phyloP scores from a whole-genome alignment of 2,113 vertebrate genomes.

The Gracilinanus agilis region DNA sequence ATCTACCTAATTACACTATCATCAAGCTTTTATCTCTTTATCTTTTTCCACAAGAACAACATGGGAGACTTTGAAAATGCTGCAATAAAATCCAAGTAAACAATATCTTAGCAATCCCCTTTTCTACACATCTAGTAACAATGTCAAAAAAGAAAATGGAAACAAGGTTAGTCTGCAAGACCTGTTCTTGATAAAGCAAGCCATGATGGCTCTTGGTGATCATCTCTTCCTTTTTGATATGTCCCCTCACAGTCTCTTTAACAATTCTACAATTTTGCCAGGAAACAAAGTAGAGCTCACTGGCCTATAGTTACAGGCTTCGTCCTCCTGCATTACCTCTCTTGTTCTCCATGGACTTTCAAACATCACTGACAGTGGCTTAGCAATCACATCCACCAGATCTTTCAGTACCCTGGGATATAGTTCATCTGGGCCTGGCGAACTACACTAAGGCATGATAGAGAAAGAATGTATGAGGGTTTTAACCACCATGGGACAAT shows the following conservation, averaged over 20 bases:
- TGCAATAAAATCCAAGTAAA: not conserved
- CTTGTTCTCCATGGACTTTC: conserved; percentile 3
- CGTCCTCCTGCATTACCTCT: conserved; percentile 3
- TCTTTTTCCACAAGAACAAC: not conserved
- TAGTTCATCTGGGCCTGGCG: conserved; percentile 5
- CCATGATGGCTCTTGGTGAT: not conserved
- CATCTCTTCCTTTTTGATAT: not conserved
- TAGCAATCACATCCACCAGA: conserved; percentile 7
- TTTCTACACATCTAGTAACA: not conserved
- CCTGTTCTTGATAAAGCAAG: not conserved
- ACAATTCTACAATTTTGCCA: not conserved
- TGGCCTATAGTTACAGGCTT: not conserved
- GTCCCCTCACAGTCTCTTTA: not conserved
- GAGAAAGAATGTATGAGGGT: conserved; percentile 9
- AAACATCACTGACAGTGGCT: conserved; percentile 7
- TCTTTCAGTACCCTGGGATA: conserved; percentile 7
- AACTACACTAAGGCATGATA: not conserved
- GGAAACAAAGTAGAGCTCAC: not conserved
- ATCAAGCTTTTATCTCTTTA: not conserved
- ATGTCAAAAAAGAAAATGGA: not conserved
- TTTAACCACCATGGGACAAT: conserved; percentile 8
- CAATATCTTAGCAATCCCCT: not conserved
- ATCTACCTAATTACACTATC: not conserved
- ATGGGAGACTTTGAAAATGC: not conserved
- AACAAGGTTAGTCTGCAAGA: not conserved